These are phyloP conservation scores for Epinotia brunnichana DNA, from an alignment of 2,888 invertebrate species.

Conservation along the genomic window DNA sequence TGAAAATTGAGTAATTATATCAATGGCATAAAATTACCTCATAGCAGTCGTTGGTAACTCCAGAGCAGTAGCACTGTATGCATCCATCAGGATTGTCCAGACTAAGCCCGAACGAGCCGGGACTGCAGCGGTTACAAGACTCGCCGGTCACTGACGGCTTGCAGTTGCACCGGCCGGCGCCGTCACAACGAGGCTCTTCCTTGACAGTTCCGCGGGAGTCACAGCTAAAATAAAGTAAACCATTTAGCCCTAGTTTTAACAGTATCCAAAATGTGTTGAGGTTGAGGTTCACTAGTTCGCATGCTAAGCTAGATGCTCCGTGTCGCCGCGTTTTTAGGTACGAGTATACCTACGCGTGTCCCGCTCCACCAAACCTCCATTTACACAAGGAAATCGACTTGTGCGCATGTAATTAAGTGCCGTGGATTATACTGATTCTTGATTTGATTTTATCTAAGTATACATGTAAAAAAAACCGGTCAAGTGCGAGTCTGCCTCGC, in stretches of 20 bases:
- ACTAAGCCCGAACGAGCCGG: slow-evolving; percentile 91
- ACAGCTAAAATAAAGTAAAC: slow-evolving; percentile 59
- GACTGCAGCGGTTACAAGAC: slow-evolving; percentile 90
- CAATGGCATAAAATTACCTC: slow-evolving; percentile 70
- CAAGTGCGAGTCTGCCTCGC: too few species aligned
- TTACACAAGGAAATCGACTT: too few species aligned
- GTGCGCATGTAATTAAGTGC: too few species aligned
- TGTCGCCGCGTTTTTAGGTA: too few species aligned
- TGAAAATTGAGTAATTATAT: neutral
- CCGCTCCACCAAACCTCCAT: too few species aligned
- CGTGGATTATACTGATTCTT: neutral
- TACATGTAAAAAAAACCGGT: too few species aligned
- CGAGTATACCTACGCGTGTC: too few species aligned
- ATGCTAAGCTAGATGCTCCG: too few species aligned
- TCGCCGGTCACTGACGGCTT: slow-evolving; percentile 90
- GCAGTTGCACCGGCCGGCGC: slow-evolving; percentile 85
- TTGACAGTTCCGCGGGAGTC: slow-evolving; percentile 65
- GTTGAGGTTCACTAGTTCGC: too few species aligned
- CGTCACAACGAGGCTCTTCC: slow-evolving; percentile 62
- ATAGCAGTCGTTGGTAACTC: slow-evolving; percentile 89
- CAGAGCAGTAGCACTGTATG: slow-evolving; percentile 94
- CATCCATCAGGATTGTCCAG: slow-evolving; percentile 90
- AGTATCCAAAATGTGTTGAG: too few species aligned
- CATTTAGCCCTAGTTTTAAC: neutral
- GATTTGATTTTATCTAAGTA: slow-evolving; percentile 44